A percentile compares a stretch with the other conserved stretches of the same genome.
Evolutionary conservation across 1,140 invertebrate genomes (phyloP).

Genomic region (Drosophila serrata): DNA sequence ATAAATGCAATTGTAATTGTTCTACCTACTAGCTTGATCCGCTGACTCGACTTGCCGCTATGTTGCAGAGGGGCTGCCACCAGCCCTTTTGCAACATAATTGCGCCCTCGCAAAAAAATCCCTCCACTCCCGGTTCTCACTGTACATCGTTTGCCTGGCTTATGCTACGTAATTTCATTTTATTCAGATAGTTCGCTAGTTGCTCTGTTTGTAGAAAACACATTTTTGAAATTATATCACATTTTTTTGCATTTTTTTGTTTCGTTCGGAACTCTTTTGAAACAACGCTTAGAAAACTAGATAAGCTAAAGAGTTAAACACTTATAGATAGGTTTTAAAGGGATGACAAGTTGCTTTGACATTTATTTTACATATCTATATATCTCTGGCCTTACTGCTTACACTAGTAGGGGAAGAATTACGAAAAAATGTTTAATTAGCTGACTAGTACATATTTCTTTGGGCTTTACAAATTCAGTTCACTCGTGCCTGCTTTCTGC

Average conservation of each 20-base stretch:
- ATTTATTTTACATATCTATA: neutral
- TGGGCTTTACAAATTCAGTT: slow-evolving; percentile 15
- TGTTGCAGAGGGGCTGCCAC: slow-evolving; percentile 57
- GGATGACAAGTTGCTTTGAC: slow-evolving; percentile 43
- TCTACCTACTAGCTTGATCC: slow-evolving; percentile 28
- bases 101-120: slow-evolving; percentile 38
- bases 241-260: slow-evolving; percentile 60
- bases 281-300: slow-evolving; percentile 62
- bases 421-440: slow-evolving; percentile 3
- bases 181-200: slow-evolving; percentile 39
- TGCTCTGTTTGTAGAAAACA: slow-evolving; percentile 60
- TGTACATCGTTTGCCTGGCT: slow-evolving; percentile 28
- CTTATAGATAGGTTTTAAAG: slow-evolving; percentile 3
- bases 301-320: slow-evolving; percentile 62
- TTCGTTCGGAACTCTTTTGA: slow-evolving; percentile 39
- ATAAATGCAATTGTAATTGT: slow-evolving; percentile 71
- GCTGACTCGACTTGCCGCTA: slow-evolving; percentile 25
- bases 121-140: slow-evolving; percentile 22
- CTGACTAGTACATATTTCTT: neutral
- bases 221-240: slow-evolving; percentile 83
- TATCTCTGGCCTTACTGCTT: slow-evolving; percentile 3
- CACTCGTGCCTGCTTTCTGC: neutral
- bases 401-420: slow-evolving; percentile 13
- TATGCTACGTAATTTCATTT: slow-evolving; percentile 17
- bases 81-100: slow-evolving; percentile 65